Percentiles rank a stretch among this genome's conserved stretches.
These are phyloP conservation scores for Coregonus clupeaformis DNA, from an alignment of 2,113 vertebrate species.

Conservation along the genomic window DNA sequence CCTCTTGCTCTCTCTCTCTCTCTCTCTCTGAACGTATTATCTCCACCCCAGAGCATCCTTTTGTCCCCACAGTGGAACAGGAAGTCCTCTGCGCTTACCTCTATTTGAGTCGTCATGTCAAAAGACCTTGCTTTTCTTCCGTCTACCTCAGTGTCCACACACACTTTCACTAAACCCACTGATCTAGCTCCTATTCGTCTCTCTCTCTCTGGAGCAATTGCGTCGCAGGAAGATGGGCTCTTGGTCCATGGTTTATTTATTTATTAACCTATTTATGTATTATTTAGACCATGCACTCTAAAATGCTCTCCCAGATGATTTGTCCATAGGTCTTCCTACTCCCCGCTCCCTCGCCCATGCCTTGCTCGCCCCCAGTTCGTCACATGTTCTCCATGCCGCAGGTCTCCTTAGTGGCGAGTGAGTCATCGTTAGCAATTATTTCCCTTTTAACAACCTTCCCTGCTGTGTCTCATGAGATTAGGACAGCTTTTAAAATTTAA, in stretches of 20 bases:
- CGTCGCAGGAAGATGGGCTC: conserved; percentile 33
- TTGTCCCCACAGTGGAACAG: not conserved
- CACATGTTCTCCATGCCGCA: not conserved
- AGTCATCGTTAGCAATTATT: conserved; percentile 17
- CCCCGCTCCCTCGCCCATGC: not conserved
- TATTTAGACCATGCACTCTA: conserved; percentile 39
- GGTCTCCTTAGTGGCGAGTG: not conserved
- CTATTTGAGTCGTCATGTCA: not conserved
- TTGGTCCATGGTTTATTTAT: not conserved
- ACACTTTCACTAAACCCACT: too few species aligned
- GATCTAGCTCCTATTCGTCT: not conserved
- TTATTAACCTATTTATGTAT: not conserved
- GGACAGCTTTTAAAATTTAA: conserved; percentile 44
- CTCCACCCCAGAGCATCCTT: too few species aligned
- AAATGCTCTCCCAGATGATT: conserved; percentile 22
- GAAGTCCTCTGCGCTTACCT: not conserved
- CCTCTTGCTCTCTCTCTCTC: not conserved
- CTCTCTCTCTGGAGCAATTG: not conserved
- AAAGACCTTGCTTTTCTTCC: too few species aligned
- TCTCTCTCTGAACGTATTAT: not conserved
- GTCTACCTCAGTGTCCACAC: too few species aligned
- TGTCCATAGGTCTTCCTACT: conserved; percentile 8
- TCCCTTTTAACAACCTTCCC: conserved; percentile 5
- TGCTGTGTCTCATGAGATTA: conserved; percentile 32
- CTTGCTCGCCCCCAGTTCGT: not conserved